Evolutionary conservation across 1,140 invertebrate species (phyloP), one percentile per base, ranked within the genome.

Genomic region (Drosophila erecta): DNA sequence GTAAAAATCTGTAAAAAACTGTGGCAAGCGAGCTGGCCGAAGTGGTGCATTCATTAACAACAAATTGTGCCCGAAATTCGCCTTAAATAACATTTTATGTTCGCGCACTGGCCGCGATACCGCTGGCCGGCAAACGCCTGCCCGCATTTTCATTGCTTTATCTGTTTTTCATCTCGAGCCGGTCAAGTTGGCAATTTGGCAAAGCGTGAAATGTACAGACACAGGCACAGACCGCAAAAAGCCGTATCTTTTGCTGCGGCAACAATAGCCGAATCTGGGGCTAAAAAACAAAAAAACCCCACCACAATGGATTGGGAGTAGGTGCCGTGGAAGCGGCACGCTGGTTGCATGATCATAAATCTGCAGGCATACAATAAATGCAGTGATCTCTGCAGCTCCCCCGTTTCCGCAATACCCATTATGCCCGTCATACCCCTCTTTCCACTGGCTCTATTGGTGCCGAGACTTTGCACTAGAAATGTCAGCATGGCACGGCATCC

Each of bases 131-230:
- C 53, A 64, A 60, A 44, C 60, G 71, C 69, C 51, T 44, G 55
- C 61, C 72, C 51, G 62, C 72, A 62, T 85, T 87, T 85, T 81
- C 77, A 76, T 85, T 85, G 78, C 76, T 81, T 86, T 64, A 62
- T 70, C 51, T 57, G 57, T 59, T 76, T 70, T 70, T 70, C 51
- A 61, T 77, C 65, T 70, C 37, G 61, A 81, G 70, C 83, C 76
- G 84, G 84, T 89, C 79, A 87, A 87, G 84, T 87, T 87, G 79
- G 84, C 84, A 87, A 87, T 87, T 87, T 87, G 84, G 84, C 84
- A 84, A 87, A 87, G 84, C 84, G 84, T 87, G 84, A 87, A 87
- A 80, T 89, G 84, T 38, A 59, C 76, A 73, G 72, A 87, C 44
- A 59, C 72, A 73, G 66, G 83, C 79, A 55, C 71, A 70, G 71